Evolutionary conservation across 2,888 invertebrate species (phyloP).

Genomic region (Lochmaea capreae): DNA sequence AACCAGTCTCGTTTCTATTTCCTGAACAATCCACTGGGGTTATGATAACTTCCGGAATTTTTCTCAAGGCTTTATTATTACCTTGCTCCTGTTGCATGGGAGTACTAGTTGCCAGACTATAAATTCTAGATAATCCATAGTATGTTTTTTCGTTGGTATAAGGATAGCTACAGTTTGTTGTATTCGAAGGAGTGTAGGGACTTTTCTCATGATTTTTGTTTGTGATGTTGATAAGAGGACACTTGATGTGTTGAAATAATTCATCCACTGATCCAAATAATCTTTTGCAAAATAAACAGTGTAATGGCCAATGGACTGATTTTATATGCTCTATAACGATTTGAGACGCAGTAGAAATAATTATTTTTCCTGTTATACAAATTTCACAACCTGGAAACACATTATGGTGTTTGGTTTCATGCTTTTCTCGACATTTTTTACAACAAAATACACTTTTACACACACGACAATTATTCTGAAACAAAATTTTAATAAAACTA

Average conservation of each 20-base stretch:
- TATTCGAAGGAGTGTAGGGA: slow-evolving; percentile 40
- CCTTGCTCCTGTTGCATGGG: slow-evolving; percentile 54
- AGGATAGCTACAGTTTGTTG: slow-evolving; percentile 43
- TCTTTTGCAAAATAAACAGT: slow-evolving; percentile 56
- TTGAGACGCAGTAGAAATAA: slow-evolving; percentile 45
- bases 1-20: slow-evolving; percentile 42
- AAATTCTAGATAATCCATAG: slow-evolving; percentile 35
- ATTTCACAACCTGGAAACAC: slow-evolving; percentile 57
- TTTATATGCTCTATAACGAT: slow-evolving; percentile 54
- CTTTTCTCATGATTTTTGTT: slow-evolving; percentile 43
- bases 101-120: slow-evolving; percentile 55
- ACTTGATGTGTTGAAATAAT: slow-evolving; percentile 51
- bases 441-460: slow-evolving; percentile 60
- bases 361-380: slow-evolving; percentile 55
- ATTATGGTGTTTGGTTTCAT: slow-evolving; percentile 55
- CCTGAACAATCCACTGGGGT: slow-evolving; percentile 51
- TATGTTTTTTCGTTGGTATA: slow-evolving; percentile 24
- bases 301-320: slow-evolving; percentile 56
- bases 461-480: slow-evolving; percentile 58
- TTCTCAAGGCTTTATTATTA: slow-evolving; percentile 43
- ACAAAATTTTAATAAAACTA: slow-evolving; percentile 22
- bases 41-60: slow-evolving; percentile 49
- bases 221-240: slow-evolving; percentile 43
- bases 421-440: slow-evolving; percentile 56
- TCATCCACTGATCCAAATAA: slow-evolving; percentile 53